A percentile compares a stretch with the other conserved stretches of the same genome.
Conservation (phyloP, 2,113 vertebrate genomes). For the Cathartes aura region DNA sequence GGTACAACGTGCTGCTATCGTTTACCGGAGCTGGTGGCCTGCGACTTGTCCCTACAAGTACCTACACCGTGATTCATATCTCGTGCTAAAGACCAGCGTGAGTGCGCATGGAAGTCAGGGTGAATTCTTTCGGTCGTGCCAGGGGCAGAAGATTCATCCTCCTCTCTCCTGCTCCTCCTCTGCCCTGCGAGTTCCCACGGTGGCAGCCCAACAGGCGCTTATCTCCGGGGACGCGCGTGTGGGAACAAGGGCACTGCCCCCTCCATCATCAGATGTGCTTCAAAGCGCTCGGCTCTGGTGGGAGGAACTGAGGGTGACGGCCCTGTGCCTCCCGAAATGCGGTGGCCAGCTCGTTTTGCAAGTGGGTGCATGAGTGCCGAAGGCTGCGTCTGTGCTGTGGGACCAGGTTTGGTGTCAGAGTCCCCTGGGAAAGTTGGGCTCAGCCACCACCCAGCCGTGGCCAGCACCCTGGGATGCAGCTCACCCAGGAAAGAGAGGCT, state of each 20-base stretch:
- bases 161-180: neutral
- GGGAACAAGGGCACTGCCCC: neutral
- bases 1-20: fast-evolving
- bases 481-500: neutral
- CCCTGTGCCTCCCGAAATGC: fast-evolving
- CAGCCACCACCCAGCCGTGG: neutral
- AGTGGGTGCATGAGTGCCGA: fast-evolving
- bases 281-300: neutral
- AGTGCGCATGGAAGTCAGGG: neutral
- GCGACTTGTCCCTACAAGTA: neutral
- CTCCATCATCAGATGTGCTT: neutral
- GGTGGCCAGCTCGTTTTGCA: fast-evolving
- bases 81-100: neutral
- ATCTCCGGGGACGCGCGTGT: fast-evolving
- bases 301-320: neutral
- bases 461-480: neutral
- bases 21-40: neutral
- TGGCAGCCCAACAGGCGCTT: neutral
- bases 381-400: fast-evolving
- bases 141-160: neutral
- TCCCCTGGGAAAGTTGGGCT: neutral
- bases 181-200: neutral
- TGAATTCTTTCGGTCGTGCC: neutral
- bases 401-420: neutral
- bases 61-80: neutral